phyloP scores from a whole-genome alignment of 1,140 invertebrate genomes.

The Colletes gigas region DNA sequence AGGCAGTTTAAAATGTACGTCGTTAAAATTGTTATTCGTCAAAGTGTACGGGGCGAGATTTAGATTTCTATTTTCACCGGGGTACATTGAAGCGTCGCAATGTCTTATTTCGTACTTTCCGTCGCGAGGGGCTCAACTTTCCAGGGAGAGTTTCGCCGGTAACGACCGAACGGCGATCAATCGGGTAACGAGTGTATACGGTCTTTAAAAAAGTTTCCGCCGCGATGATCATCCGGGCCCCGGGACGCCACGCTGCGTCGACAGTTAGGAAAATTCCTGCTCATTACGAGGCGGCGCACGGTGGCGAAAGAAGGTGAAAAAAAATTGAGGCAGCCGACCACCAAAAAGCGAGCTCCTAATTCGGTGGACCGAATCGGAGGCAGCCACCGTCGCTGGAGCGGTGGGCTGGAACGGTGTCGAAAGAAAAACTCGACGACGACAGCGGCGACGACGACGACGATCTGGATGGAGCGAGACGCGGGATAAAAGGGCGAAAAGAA shows the following conservation, averaged over 20 bases:
- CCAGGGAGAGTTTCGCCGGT: neutral
- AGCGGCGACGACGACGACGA: conserved; percentile 27
- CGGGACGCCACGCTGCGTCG: neutral
- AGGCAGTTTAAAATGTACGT: too few species aligned
- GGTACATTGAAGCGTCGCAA: too few species aligned
- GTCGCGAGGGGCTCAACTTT: neutral
- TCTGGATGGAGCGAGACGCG: conserved; percentile 27
- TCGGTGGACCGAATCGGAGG: conserved; percentile 55
- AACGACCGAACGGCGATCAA: neutral
- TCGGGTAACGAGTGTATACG: neutral
- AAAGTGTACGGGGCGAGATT: too few species aligned
- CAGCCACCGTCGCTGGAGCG: conserved; percentile 30
- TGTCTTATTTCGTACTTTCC: neutral
- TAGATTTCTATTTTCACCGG: too few species aligned
- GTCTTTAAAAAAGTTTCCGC: neutral
- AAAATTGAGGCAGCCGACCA: conserved; percentile 55
- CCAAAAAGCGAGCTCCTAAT: conserved; percentile 66
- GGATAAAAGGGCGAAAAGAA: conserved; percentile 25
- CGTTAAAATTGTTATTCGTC: too few species aligned
- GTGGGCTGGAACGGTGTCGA: conserved; percentile 54
- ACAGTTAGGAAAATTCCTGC: conserved; percentile 37
- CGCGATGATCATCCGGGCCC: neutral
- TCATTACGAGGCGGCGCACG: conserved; percentile 55
- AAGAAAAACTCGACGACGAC: conserved; percentile 62
- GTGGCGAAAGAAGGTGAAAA: conserved; percentile 39